Percentiles rank a stretch among this genome's conserved stretches.
phyloP scores from a whole-genome alignment of 2,888 invertebrate genomes.

The Eupithecia vulgata region DNA sequence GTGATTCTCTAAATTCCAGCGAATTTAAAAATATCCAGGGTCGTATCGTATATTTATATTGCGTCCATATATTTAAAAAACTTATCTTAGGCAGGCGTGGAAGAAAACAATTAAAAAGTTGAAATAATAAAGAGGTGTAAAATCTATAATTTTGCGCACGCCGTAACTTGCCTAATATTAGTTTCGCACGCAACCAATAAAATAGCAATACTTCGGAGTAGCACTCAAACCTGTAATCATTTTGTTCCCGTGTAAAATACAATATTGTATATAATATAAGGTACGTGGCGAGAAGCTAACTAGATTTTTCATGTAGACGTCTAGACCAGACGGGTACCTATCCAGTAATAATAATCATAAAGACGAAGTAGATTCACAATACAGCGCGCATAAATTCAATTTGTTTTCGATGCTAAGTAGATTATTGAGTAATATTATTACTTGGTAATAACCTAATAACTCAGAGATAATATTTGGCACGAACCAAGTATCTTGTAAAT shows the following conservation, averaged over 20 bases:
- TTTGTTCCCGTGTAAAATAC: slow-evolving; percentile 15
- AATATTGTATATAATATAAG: background rate
- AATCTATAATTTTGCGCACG: slow-evolving; percentile 74
- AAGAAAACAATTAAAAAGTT: slow-evolving; percentile 55
- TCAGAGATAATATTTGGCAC: background rate
- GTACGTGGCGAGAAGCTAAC: slow-evolving; percentile 17
- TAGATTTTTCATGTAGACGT: slow-evolving; percentile 27
- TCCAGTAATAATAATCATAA: slow-evolving; percentile 27
- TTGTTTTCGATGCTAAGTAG: slow-evolving; percentile 29
- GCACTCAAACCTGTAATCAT: background rate
- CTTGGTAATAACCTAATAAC: background rate
- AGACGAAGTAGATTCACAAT: slow-evolving; percentile 27
- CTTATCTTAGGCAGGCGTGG: slow-evolving; percentile 45
- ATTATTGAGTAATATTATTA: slow-evolving; percentile 20
- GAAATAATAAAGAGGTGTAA: slow-evolving; percentile 58
- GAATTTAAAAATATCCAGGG: slow-evolving; percentile 37
- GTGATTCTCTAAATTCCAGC: slow-evolving; percentile 58
- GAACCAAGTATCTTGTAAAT: background rate
- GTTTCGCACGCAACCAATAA: slow-evolving; percentile 62
- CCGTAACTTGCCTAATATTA: slow-evolving; percentile 55
- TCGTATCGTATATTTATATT: slow-evolving; percentile 30
- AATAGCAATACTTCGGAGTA: slow-evolving; percentile 32
- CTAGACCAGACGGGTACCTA: slow-evolving; percentile 33
- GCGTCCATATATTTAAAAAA: slow-evolving; percentile 33
- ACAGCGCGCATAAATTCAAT: slow-evolving; percentile 32